Evolutionary conservation across 2,113 vertebrate genomes (phyloP).

Genomic region (Addax nasomaculatus): DNA sequence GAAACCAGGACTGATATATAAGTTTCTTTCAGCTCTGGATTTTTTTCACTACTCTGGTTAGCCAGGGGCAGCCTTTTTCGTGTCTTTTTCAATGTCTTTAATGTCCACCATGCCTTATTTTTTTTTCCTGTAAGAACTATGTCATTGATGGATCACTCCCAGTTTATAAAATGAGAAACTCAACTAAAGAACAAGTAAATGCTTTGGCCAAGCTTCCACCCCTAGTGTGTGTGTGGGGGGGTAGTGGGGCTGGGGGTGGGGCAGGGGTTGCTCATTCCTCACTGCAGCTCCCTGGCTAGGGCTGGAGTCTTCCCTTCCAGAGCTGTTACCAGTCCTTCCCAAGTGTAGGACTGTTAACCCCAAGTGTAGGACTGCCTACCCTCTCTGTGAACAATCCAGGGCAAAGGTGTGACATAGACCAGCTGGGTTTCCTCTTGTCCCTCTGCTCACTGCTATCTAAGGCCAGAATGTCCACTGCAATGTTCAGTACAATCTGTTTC

Average conservation of each 20-base stretch:
- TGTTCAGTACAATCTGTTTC: neutral
- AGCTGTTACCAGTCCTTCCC: neutral
- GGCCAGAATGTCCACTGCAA: neutral
- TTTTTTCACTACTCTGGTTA: neutral
- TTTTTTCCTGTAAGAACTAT: neutral
- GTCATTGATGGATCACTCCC: neutral
- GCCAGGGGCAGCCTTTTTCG: neutral
- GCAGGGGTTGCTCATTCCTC: neutral
- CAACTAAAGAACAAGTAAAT: neutral
- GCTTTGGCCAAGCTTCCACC: neutral
- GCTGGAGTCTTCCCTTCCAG: neutral
- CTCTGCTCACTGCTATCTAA: neutral
- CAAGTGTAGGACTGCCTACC: neutral
- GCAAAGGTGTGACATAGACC: neutral
- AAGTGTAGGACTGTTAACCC: neutral
- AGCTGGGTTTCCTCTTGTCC: neutral
- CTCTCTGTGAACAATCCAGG: neutral
- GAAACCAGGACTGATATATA: neutral
- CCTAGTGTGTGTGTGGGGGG: neutral
- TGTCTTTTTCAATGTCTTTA: neutral
- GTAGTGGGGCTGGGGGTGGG: too few species aligned
- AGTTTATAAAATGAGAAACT: constrained; percentile 20
- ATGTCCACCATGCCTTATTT: neutral
- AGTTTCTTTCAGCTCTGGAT: neutral
- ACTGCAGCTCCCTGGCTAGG: neutral